Base-by-base conservation (phyloP, 2,797 vertebrate species). In the Ibycter americanus region DNA sequence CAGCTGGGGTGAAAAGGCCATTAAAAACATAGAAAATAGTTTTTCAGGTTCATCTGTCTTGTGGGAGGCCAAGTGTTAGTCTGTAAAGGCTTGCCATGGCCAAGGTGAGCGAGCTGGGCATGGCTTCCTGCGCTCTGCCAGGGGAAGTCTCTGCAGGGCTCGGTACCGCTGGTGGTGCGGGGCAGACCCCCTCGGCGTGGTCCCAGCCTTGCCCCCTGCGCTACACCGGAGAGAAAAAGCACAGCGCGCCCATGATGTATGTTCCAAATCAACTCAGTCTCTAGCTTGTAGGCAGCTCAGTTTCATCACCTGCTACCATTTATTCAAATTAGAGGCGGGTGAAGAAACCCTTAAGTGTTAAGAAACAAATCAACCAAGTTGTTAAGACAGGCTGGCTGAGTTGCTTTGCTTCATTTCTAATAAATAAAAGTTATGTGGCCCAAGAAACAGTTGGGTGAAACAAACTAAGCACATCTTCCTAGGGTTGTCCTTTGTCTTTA, bases 61-160 rank as follows among this genome's bases (percentile, higher is more conserved):
- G 67, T 14, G 4, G 26, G 34, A 51, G 38, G 29, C 32, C 32
- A 72, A 78, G 46, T 27, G 4, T 8, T 21, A 56, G 27, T 27
- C 26, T 17, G 32, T 29, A 31, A 42, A 44, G 34, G 34, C 12
- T 77, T 21, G 3, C 21, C 0, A 1, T 10, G 40, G 78, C 27
- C 78, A 56, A 59, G 23, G 59, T 17, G 55, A 23, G 65, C 16
- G 58, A 77, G 20, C 61, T 9, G 40, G 25, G 21, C 6, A 2
- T 22, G 49, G 62, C 38, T 80, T 93, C 49, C 91, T 40, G 52
- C 68, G 36, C 72, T 95, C 63, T 68, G 65, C 96, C 97, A 97
- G 96, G 73, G 97, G 97, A 95, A 94, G 97, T 98, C 97, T 97
- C 97, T 96, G 79, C 89, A 96, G 92, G 68, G 94, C 58, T 52